Evolutionary conservation across 92 coral and sea anemone species (phyloP), one percentile per base, ranked within the genome.

Genomic region (Umimayanthus chanpuru): DNA sequence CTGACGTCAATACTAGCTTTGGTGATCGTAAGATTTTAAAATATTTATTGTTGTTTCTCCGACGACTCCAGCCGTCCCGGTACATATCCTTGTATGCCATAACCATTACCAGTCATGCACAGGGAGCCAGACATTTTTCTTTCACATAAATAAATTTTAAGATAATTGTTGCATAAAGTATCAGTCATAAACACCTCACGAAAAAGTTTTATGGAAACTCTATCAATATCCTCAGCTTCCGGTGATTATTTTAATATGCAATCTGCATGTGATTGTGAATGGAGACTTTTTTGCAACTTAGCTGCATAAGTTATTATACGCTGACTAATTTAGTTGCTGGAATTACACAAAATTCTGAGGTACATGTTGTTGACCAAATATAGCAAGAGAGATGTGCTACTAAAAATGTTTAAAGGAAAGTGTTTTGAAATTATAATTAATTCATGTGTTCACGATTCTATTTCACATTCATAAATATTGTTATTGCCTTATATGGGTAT

Each of bases 241-340:
- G 15, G 68, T 0, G n/a, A 61, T 61, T 20, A 20, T 61, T 18
- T 61, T 61, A 61, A 3, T 61, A 5, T 21, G 23, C n/a, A n/a
- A 12, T 2, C 67, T 18, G 25, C 25, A 56, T 56, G 3, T 32
- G 36, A 32, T 32, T 32, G 36, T 32, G 36, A 0, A 32, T 32
- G 36, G 36, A 32, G 21, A 18, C 14, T 61, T 49, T 50, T 50
- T 32, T 21, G 40, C 15, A 80, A 50, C 72, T 80, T 49, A 28
- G 36, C 11, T n/a, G 23, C 8, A 29, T 79, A 8, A 0, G 10
- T 32, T 0, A 2, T 32, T 32, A 32, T 32, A 32, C 2, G 23
- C 65, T 56, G 65, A 21, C 39, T 79, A 18, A 79, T 58, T 79
- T 28, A 49, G 68, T 80, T 80, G 79, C 50, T 38, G 28, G 30